These are phyloP conservation scores for Lophius americanus DNA, from an alignment of 2,797 vertebrate genomes.

Conservation along the genomic window DNA sequence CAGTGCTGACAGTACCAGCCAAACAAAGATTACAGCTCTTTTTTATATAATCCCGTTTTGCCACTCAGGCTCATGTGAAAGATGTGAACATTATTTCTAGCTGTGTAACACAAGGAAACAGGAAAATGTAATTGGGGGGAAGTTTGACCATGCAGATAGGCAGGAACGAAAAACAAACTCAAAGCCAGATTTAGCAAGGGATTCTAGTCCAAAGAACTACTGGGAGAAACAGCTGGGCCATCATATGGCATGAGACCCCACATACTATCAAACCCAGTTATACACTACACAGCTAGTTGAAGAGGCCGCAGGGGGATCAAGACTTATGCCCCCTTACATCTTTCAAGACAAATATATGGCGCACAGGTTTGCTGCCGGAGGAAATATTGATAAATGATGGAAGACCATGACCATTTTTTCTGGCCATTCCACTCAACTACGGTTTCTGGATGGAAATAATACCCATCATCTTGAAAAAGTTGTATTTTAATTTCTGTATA, in stretches of 20 bases:
- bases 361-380: no score
- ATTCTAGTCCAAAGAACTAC: conserved; percentile 48
- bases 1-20: conserved; percentile 31
- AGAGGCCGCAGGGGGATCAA: neutral
- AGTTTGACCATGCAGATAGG: conserved; percentile 26
- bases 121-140: conserved; percentile 39
- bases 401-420: no score
- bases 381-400: no score
- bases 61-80: conserved; percentile 11
- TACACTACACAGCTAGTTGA: conserved; percentile 10
- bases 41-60: conserved; percentile 37
- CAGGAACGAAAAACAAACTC: conserved; percentile 52
- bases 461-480: no score
- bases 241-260: conserved; percentile 62
- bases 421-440: no score
- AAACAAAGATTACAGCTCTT: conserved; percentile 38
- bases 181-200: conserved; percentile 42
- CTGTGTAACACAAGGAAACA: conserved; percentile 38
- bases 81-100: conserved; percentile 31
- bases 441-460: conserved; percentile 3
- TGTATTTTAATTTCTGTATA: no score
- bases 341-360: neutral
- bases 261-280: conserved; percentile 42
- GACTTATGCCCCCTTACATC: neutral
- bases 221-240: conserved; percentile 68